Conservation (phyloP, 2,113 vertebrate species). For the Zosterops pallidus region DNA sequence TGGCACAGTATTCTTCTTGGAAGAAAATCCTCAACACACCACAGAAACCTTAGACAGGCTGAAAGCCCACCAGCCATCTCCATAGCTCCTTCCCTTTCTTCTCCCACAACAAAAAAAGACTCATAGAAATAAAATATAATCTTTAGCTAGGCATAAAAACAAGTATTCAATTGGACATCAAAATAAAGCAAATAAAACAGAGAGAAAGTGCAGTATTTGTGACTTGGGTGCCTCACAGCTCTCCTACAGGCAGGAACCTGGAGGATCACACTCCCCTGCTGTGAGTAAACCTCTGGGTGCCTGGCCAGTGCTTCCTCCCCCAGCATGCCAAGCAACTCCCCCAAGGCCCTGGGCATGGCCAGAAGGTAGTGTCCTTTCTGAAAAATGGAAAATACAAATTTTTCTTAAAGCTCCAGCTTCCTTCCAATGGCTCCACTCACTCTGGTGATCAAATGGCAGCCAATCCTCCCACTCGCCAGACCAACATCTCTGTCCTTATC, state of each 20-base stretch:
- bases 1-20: neutral
- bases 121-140: neutral
- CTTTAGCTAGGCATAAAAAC: neutral
- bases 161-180: neutral
- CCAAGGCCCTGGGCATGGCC: neutral
- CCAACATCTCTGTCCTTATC: neutral
- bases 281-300: neutral
- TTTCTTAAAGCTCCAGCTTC: neutral
- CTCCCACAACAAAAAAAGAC: neutral
- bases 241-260: neutral
- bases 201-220: neutral
- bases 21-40: neutral
- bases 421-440: neutral
- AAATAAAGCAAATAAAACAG: neutral
- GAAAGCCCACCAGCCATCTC: neutral
- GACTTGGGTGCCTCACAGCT: neutral
- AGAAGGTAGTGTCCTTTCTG: neutral
- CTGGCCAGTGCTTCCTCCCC: neutral
- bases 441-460: neutral
- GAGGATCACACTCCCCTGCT: neutral
- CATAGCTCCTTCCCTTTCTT: neutral
- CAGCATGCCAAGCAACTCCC: neutral
- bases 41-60: neutral
- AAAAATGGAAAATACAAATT: neutral
- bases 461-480: neutral